Percentiles rank a stretch among this genome's conserved stretches.
These are phyloP conservation scores for Volucella inflata DNA, from an alignment of 2,888 invertebrate genomes.

Conservation along the genomic window DNA sequence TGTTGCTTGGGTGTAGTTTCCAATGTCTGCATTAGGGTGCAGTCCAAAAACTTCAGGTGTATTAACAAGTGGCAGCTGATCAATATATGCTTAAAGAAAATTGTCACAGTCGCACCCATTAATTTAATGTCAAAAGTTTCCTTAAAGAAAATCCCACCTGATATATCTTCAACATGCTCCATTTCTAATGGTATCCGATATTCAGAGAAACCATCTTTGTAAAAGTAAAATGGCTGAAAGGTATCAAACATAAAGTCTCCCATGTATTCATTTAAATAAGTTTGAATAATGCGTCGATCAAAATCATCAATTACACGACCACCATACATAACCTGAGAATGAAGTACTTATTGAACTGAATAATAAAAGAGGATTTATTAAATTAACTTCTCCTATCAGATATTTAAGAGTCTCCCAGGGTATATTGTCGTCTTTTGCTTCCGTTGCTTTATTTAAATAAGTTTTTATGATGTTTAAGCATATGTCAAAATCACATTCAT, in stretches of 20 bases:
- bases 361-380: not conserved
- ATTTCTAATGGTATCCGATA: constrained; percentile 88
- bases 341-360: not conserved
- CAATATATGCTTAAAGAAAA: constrained; percentile 88
- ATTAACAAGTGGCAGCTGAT: constrained; percentile 91
- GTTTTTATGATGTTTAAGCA: constrained; percentile 93
- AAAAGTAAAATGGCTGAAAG: constrained; percentile 96
- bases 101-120: not conserved
- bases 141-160: constrained; percentile 25
- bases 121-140: not conserved
- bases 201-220: constrained; percentile 88
- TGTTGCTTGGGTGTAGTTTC: constrained; percentile 94
- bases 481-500: constrained; percentile 95
- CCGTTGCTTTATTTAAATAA: constrained; percentile 89
- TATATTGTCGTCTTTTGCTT: constrained; percentile 86
- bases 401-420: constrained; percentile 97
- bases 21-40: constrained; percentile 97
- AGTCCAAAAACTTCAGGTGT: constrained; percentile 96
- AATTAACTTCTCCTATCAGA: constrained; percentile 92
- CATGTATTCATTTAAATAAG: constrained; percentile 97
- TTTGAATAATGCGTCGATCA: constrained; percentile 93
- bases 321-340: constrained; percentile 93
- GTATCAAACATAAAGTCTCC: constrained; percentile 96
- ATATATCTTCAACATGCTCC: constrained; percentile 54
- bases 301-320: constrained; percentile 96